Conservation (phyloP, 1,140 invertebrate species). For the Caenorhabditis remanei region DNA sequence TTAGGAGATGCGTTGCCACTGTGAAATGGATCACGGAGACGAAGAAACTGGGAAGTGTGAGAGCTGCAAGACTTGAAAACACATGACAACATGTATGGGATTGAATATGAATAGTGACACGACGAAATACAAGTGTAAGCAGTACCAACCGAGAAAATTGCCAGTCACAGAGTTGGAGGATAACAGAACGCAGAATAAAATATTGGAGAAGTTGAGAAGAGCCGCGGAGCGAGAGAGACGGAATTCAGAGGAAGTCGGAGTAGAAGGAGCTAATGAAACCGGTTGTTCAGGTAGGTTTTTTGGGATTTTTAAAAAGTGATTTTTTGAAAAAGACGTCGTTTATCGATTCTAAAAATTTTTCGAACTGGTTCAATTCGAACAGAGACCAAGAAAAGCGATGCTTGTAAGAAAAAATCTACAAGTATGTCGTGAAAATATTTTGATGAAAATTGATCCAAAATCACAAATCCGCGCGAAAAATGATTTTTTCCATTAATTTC, state of each 20-base stretch:
- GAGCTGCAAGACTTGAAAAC: not conserved
- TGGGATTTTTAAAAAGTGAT: too few species aligned
- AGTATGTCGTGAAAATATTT: too few species aligned
- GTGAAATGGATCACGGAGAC: slow-evolving; percentile 40
- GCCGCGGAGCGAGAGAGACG: not conserved
- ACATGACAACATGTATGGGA: slow-evolving; percentile 11
- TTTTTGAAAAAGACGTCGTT: too few species aligned
- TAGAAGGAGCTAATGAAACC: not conserved
- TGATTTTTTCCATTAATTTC: too few species aligned
- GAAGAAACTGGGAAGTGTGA: not conserved
- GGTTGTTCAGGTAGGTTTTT: not conserved
- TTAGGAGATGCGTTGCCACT: not conserved
- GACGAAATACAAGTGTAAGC: not conserved
- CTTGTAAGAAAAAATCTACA: too few species aligned
- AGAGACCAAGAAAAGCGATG: too few species aligned
- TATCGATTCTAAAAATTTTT: too few species aligned
- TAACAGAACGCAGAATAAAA: not conserved
- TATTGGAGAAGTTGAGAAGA: not conserved
- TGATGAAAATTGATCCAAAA: too few species aligned
- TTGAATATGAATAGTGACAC: not conserved
- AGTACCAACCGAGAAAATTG: too few species aligned
- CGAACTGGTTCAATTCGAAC: too few species aligned
- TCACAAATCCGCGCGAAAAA: too few species aligned
- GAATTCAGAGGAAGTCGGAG: slow-evolving; percentile 8
- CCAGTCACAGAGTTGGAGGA: not conserved